Percentiles rank a stretch among this genome's conserved stretches.
Conservation (phyloP, 1,140 invertebrate species). For the Globodera rostochiensis region DNA sequence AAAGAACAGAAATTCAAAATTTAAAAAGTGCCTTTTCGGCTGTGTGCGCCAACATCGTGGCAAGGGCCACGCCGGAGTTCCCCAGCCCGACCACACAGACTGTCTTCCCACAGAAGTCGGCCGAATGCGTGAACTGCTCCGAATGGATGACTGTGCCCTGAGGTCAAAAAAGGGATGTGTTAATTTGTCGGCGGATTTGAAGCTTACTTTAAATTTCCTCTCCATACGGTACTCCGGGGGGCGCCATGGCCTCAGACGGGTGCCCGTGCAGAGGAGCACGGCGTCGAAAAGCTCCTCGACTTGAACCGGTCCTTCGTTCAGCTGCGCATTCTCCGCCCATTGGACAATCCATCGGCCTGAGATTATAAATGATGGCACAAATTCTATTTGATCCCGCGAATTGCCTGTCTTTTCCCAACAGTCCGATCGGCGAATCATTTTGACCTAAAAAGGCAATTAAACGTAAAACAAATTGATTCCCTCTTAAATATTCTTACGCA, state of each 20-base stretch:
- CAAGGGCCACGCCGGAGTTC: constrained; percentile 24
- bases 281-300: constrained; percentile 34
- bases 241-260: constrained; percentile 15
- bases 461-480: not conserved
- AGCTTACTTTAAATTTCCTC: constrained; percentile 13
- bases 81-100: constrained; percentile 26
- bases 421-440: constrained; percentile 9
- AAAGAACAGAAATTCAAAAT: not conserved
- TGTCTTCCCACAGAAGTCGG: constrained; percentile 11
- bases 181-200: not conserved
- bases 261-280: constrained; percentile 27
- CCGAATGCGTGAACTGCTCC: constrained; percentile 5
- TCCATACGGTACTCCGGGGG: constrained; percentile 31
- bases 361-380: constrained; percentile 11
- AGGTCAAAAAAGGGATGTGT: not conserved
- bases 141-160: constrained; percentile 25
- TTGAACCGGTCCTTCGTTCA: not conserved
- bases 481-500: not conserved
- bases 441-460: not conserved
- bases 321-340: constrained; percentile 5
- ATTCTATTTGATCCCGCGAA: not conserved
- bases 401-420: constrained; percentile 16
- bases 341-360: constrained; percentile 16
- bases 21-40: constrained; percentile 10
- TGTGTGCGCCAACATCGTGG: constrained; percentile 3